phyloP scores from a whole-genome alignment of 2,888 invertebrate genomes.

The Sthenelais limicola region DNA sequence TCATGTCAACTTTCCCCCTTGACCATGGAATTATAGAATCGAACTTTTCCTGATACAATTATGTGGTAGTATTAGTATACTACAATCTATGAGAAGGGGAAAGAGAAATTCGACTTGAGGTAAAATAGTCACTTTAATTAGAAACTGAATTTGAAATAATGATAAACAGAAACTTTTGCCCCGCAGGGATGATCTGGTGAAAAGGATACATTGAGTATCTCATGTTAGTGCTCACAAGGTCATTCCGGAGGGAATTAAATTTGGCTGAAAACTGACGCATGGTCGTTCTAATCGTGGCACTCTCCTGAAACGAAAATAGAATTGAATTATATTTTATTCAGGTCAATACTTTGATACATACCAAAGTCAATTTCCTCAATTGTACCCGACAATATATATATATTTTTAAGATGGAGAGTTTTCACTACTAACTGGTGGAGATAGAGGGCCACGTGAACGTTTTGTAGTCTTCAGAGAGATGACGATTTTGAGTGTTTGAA shows the following conservation, averaged over 20 bases:
- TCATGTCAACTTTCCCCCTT: no score
- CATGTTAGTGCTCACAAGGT: slow-evolving; percentile 61
- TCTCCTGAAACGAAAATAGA: slow-evolving; percentile 56
- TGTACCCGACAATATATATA: no score
- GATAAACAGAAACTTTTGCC: not conserved
- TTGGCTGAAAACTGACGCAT: slow-evolving; percentile 63
- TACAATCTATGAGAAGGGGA: not conserved
- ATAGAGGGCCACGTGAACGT: no score
- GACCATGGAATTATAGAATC: no score
- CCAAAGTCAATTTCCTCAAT: not conserved
- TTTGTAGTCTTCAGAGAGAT: no score
- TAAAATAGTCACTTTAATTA: not conserved
- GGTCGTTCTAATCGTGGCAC: slow-evolving; percentile 61
- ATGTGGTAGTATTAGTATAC: not conserved
- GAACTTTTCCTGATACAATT: no score
- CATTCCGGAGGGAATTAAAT: slow-evolving; percentile 58
- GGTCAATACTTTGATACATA: no score
- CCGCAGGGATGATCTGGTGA: not conserved
- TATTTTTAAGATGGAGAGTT: not conserved
- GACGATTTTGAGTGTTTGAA: no score
- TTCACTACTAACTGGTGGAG: no score
- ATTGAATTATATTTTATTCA: not conserved
- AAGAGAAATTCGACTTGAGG: not conserved
- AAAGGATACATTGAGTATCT: slow-evolving; percentile 68
- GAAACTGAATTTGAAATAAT: not conserved